Evolutionary conservation across 1,140 invertebrate genomes (phyloP).

Genomic region (Sycophaga agraensis): DNA sequence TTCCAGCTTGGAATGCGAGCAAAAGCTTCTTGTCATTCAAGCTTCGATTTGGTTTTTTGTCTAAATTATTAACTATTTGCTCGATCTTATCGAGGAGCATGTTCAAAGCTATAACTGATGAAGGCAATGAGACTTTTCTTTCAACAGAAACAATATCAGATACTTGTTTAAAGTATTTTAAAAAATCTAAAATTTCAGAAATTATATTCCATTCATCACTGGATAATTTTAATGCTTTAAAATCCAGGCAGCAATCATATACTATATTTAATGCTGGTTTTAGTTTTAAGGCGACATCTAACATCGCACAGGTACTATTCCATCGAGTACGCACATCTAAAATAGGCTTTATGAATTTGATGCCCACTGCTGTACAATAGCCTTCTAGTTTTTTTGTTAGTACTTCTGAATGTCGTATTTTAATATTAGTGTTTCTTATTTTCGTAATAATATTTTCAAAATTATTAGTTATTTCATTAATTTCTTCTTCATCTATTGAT

Average conservation of each 20-base stretch:
- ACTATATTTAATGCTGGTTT: background rate
- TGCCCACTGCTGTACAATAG: background rate
- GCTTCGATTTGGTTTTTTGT: background rate
- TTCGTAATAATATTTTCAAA: background rate
- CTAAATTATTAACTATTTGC: background rate
- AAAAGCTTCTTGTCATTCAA: background rate
- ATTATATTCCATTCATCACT: background rate
- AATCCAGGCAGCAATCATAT: background rate
- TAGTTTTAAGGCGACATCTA: background rate
- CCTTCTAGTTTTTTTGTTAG: background rate
- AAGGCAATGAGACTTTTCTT: background rate
- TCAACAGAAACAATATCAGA: background rate
- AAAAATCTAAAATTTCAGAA: background rate
- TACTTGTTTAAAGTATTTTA: background rate
- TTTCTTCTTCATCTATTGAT: background rate
- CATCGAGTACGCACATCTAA: background rate
- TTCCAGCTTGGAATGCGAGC: slow-evolving; percentile 1
- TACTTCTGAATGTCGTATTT: background rate
- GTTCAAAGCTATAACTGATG: background rate
- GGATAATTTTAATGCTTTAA: background rate
- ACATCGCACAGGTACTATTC: slow-evolving; percentile 8
- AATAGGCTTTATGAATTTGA: background rate
- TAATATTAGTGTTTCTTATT: background rate
- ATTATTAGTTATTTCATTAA: background rate
- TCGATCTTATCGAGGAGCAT: slow-evolving; percentile 7